Evolutionary conservation across 2,888 invertebrate species (phyloP).

Genomic region (Drosophila melanosoma): DNA sequence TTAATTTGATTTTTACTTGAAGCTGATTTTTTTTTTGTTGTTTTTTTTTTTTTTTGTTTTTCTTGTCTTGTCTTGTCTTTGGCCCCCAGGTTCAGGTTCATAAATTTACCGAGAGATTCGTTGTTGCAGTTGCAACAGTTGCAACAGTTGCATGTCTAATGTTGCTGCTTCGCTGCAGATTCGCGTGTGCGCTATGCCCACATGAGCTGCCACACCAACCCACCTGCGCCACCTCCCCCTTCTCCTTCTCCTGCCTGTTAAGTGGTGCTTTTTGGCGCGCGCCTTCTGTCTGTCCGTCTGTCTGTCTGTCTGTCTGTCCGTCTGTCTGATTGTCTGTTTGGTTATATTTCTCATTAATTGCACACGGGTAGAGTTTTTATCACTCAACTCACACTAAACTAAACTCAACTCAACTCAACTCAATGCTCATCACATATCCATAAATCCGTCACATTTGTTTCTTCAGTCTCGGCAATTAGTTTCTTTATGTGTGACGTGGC

Average conservation of each 20-base stretch:
- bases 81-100: conserved; percentile 81
- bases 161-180: conserved; percentile 79
- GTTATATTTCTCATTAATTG: conserved; percentile 52
- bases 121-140: conserved; percentile 30
- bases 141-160: conserved; percentile 77
- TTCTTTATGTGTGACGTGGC: conserved; percentile 52
- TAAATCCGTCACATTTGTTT: conserved; percentile 20
- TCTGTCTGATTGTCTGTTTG: conserved; percentile 10
- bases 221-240: not conserved
- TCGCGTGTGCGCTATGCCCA: conserved; percentile 78
- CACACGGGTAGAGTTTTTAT: conserved; percentile 51
- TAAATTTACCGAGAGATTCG: conserved; percentile 77
- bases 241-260: not conserved
- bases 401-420: conserved; percentile 12
- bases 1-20: conserved; percentile 81
- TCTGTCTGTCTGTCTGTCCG: not conserved
- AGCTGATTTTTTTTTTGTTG: conserved; percentile 30
- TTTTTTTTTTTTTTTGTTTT: conserved; percentile 30
- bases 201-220: conserved; percentile 28
- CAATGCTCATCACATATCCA: conserved; percentile 10
- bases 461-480: conserved; percentile 52
- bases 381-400: conserved; percentile 36
- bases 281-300: conserved; percentile 3
- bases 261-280: conserved; percentile 36
- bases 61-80: conserved; percentile 34